Evolutionary conservation across 2,113 vertebrate genomes (phyloP).

Genomic region (Carettochelys insculpta): DNA sequence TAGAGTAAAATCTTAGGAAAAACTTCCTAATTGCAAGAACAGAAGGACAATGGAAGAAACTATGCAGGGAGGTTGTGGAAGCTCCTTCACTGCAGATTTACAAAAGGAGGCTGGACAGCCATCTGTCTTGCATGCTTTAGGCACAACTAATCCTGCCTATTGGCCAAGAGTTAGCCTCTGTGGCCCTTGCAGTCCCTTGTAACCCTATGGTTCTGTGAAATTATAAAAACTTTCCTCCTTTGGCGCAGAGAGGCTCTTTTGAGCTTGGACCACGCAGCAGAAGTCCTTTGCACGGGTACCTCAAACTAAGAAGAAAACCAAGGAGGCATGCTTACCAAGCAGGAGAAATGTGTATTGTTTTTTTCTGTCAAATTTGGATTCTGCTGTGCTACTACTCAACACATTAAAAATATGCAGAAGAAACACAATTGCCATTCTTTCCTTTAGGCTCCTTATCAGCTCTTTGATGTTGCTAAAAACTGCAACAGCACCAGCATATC

Average conservation of each 20-base stretch:
- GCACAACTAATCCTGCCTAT: neutral
- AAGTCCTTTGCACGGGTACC: neutral
- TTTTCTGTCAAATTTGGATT: neutral
- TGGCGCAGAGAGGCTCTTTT: neutral
- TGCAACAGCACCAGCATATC: neutral
- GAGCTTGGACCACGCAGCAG: neutral
- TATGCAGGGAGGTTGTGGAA: neutral
- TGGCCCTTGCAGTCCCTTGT: neutral
- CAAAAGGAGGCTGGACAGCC: neutral
- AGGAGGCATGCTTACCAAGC: neutral
- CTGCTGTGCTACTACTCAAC: neutral
- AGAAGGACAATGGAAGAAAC: neutral
- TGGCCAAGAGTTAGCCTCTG: neutral
- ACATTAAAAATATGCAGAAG: neutral
- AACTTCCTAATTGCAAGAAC: neutral
- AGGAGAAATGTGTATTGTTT: neutral
- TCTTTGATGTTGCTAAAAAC: slow-evolving; percentile 13
- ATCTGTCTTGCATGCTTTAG: neutral
- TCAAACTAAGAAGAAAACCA: neutral
- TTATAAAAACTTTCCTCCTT: neutral
- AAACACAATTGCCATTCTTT: neutral
- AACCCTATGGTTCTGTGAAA: neutral
- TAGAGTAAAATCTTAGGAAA: neutral
- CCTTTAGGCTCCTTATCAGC: neutral
- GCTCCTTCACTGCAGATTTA: too few species aligned